Base-by-base conservation (phyloP, 2,113 vertebrate species). In the Dicrurus megarhynchus region DNA sequence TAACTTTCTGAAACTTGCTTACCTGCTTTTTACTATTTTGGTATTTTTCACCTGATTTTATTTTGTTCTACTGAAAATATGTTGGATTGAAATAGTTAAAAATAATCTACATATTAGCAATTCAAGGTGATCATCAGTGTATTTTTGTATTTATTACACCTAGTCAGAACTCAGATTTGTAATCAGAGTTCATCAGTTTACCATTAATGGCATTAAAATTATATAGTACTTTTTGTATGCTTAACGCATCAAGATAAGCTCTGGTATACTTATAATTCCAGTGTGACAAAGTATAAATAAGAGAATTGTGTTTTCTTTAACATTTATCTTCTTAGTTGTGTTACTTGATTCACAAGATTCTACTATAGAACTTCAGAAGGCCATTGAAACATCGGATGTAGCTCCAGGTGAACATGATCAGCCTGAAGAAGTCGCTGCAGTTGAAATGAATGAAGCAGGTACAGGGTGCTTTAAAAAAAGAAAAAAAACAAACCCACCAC, bases 311-410 rank as follows among this genome's bases (percentile, higher is more conserved):
- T 64, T 86, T 89, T 74, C 24, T 87, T 75, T 60, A 71, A 78
- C 26, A 5, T 86, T 83, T 78, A 21, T 90, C 37, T 85, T 32
- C 83, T 64, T 69, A 99, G 99, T 99, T 50, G 98, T 98, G 41
- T 95, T 99, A 3, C 97, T 98, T 87, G 99, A 99, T 89, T 99
- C 99, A 32, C 96, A 99, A 96, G 98, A 99, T n/a, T 99, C 98
- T 68, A 74, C 97, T 28, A 67, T 87, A 59, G 98, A 97, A 33
- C 68, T 94, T 50, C 85, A 89, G 21, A 96, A 96, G 28, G 67
- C 61, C 19, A 5, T 84, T 89, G 85, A 91, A 87, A 87, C 92
- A 55, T 84, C 92, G 4, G 85, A 67, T 57, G 56, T 42, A 87
- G 94, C 89, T 93, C 49, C 52, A 35, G 17, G 33, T 23, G 59